A percentile compares a stretch with the other conserved stretches of the same genome.
phyloP scores from a whole-genome alignment of 1,140 invertebrate species.

The Liolophura sinensis region DNA sequence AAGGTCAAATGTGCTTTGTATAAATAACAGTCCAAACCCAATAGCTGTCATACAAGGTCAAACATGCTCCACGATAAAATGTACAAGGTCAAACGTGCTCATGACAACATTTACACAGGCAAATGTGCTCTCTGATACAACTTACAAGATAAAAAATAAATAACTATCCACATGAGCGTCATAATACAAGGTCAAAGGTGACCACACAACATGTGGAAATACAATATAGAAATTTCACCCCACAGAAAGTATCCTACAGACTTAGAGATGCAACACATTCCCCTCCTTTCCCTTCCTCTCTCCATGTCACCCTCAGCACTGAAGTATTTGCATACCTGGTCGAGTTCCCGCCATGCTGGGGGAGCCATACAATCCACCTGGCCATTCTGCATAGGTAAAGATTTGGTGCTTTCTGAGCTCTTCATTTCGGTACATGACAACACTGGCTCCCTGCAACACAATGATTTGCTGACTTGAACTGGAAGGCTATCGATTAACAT shows the following conservation, averaged over 20 bases:
- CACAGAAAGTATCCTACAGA: not conserved
- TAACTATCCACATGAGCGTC: too few species aligned
- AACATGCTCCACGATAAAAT: too few species aligned
- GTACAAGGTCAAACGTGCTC: too few species aligned
- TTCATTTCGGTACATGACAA: slow-evolving; percentile 81
- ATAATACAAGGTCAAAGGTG: too few species aligned
- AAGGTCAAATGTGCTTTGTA: too few species aligned
- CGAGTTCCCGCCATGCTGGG: slow-evolving; percentile 93
- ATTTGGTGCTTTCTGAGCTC: slow-evolving; percentile 87
- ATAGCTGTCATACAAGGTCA: too few species aligned
- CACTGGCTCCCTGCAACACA: slow-evolving; percentile 79
- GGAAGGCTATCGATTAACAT: too few species aligned
- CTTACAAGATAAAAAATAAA: too few species aligned
- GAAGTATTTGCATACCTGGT: slow-evolving; percentile 78
- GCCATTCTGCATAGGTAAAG: slow-evolving; percentile 93
- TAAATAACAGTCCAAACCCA: too few species aligned
- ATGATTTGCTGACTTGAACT: not conserved
- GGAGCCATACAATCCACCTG: slow-evolving; percentile 96
- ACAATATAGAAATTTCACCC: too few species aligned
- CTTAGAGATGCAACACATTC: not conserved
- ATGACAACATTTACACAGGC: too few species aligned
- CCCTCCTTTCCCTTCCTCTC: slow-evolving; percentile 7
- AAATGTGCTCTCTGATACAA: too few species aligned
- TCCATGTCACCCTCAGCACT: slow-evolving; percentile 57
- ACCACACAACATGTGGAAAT: not conserved